Conservation (phyloP, 35 echinoderm and acorn worm species). For the Hemicentrotus pulcherrimus region DNA sequence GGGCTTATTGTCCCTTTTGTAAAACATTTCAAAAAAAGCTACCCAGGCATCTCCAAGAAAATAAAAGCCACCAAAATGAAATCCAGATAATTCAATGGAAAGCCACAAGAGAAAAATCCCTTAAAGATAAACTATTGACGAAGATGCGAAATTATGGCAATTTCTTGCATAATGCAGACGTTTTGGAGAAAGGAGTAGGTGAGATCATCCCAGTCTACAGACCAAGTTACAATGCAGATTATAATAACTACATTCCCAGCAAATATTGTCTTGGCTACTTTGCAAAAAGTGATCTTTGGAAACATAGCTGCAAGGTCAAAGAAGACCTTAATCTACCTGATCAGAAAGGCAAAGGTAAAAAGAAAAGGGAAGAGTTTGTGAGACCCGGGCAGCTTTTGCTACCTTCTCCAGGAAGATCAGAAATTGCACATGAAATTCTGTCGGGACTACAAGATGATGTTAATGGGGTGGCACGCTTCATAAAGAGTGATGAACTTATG, state of each 20-base stretch:
- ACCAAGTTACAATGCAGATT: conserved; percentile 65
- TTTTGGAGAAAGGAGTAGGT: conserved; percentile 51
- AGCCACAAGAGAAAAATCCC: conserved; percentile 59
- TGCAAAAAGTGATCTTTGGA: conserved; percentile 71
- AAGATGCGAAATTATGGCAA: conserved; percentile 77
- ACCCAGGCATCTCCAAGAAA: conserved; percentile 61
- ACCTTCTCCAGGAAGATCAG: too few relatives aligned
- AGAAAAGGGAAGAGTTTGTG: conserved; percentile 23
- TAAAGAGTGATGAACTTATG: conserved; percentile 10
- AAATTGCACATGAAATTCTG: too few relatives aligned
- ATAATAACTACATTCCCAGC: conserved; percentile 64
- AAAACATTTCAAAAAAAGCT: conserved; percentile 58
- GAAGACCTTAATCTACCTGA: background rate
- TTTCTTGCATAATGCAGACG: conserved; percentile 68
- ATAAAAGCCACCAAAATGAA: conserved; percentile 66
- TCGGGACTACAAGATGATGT: background rate
- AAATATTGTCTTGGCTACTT: conserved; percentile 67
- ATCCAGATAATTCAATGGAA: conserved; percentile 64
- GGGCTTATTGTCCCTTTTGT: conserved; percentile 69
- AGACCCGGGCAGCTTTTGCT: background rate
- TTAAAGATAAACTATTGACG: conserved; percentile 64
- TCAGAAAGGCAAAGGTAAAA: conserved; percentile 5
- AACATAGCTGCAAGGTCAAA: conserved; percentile 63
- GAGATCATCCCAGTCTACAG: conserved; percentile 69
- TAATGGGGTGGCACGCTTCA: background rate